Evolutionary conservation across 1,140 invertebrate species (phyloP), one percentile per base, ranked within the genome.

Genomic region (Hylaeus anthracinus): DNA sequence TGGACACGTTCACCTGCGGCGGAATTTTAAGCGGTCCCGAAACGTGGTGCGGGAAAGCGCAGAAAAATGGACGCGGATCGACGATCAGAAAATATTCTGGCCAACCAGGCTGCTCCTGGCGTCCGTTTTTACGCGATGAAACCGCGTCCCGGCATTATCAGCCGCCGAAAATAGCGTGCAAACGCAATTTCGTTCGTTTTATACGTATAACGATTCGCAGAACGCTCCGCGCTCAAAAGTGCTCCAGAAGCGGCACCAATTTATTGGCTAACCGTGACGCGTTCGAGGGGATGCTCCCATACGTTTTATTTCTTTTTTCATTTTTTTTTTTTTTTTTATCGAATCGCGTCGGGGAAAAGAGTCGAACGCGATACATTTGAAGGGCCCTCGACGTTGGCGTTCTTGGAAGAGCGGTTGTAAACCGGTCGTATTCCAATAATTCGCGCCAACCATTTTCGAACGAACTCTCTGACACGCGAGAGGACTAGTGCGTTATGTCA

Each of bases 191-290:
- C 58, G 64, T 60, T 71, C 76, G 71, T 75, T 66, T 64, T 55
- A 61, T 65, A 45, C 39, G 39, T 53, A 48, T 69, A 75, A 78
- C 45, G 70, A 83, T 79, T 56, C 58, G 55, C 48, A 45, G 67
- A 79, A 60, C 43, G 55, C 26, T 37, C 12, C 61, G 61, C 56
- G 39, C 61, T 79, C 48, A 39, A 55, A 71, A 75, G 60, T 70
- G 66, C 64, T 61, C 77, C 76, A 58, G 78, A 85, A 80, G 45
- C 76, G 71, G 48, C 48, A 55, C 53, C 77, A 65, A 73, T 79
- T 85, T 85, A 84, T 84, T 80, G 83, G 79, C 55, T 70, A 73
- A 67, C 66, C 75, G 73, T 78, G 71, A 84, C 60, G 61, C 53
- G 64, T 48, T 58, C 64, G 64, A 70, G 15, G 55, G 65, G 64